Conservation (phyloP, 2,113 vertebrate species). For the Gasterosteus aculeatus region DNA sequence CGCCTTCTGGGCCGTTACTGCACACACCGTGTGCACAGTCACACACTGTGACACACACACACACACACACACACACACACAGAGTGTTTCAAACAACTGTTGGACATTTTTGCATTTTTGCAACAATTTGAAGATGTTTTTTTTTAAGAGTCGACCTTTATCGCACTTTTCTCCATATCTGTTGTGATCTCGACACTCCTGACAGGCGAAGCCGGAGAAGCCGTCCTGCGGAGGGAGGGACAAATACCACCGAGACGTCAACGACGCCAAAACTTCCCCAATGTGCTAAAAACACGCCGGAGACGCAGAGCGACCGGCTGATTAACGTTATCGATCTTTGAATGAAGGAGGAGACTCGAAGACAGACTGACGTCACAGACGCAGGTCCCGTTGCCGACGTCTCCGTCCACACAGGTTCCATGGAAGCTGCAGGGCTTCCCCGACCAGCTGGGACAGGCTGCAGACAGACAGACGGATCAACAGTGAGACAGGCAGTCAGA, state of each 20-base stretch:
- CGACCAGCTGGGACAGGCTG: constrained; percentile 90
- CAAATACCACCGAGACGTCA: too few species aligned
- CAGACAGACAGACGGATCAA: constrained; percentile 24
- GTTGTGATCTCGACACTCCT: constrained; percentile 84
- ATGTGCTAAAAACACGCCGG: neutral
- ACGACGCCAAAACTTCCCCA: neutral
- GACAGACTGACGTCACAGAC: constrained; percentile 85
- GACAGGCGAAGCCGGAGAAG: constrained; percentile 89
- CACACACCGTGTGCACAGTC: constrained; percentile 88
- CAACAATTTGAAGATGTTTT: neutral
- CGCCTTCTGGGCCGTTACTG: constrained; percentile 78
- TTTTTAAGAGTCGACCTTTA: constrained; percentile 78
- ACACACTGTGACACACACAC: constrained; percentile 80
- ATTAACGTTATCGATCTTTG: neutral
- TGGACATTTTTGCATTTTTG: neutral
- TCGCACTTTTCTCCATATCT: constrained; percentile 86
- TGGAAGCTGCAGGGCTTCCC: constrained; percentile 84
- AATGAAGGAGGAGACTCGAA: neutral
- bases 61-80: neutral
- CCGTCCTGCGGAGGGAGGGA: constrained; percentile 78
- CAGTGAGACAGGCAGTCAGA: too few species aligned
- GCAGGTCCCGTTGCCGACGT: constrained; percentile 88
- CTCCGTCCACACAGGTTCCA: constrained; percentile 88
- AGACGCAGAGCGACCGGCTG: neutral
- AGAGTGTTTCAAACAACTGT: neutral